Evolutionary conservation across 2,797 vertebrate genomes (phyloP).

Genomic region (Muraenolepis orangiensis): DNA sequence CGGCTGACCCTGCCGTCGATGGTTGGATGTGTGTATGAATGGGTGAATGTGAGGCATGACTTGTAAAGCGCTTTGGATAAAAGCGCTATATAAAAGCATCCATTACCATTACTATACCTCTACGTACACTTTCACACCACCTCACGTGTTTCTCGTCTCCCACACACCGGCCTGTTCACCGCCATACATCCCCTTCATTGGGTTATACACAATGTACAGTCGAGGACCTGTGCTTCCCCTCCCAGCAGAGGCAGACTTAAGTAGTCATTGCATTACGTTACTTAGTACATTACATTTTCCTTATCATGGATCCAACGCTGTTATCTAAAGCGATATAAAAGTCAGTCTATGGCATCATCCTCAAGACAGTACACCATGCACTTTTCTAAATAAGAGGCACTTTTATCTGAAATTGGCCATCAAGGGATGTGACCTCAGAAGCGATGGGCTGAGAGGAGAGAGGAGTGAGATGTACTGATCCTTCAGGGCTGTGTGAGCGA

Average conservation of each 20-base stretch:
- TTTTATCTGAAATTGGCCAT: background rate
- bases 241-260: background rate
- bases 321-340: background rate
- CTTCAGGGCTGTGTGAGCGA: background rate
- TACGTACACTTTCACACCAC: too few species aligned
- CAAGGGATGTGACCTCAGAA: background rate
- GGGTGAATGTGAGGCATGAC: too few species aligned
- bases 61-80: too few species aligned
- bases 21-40: too few species aligned
- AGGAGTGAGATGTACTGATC: background rate
- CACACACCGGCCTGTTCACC: background rate
- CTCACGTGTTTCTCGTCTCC: background rate
- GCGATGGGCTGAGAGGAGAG: background rate
- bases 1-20: too few species aligned
- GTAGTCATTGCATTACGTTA: background rate
- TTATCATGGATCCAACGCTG: background rate
- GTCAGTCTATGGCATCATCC: background rate
- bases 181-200: background rate
- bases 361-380: background rate
- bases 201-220: background rate
- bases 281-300: background rate
- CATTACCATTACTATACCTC: too few species aligned
- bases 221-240: background rate
- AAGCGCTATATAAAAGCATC: too few species aligned
- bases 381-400: background rate